phyloP scores from a whole-genome alignment of 2,888 invertebrate genomes.

The Phlogophora meticulosa region DNA sequence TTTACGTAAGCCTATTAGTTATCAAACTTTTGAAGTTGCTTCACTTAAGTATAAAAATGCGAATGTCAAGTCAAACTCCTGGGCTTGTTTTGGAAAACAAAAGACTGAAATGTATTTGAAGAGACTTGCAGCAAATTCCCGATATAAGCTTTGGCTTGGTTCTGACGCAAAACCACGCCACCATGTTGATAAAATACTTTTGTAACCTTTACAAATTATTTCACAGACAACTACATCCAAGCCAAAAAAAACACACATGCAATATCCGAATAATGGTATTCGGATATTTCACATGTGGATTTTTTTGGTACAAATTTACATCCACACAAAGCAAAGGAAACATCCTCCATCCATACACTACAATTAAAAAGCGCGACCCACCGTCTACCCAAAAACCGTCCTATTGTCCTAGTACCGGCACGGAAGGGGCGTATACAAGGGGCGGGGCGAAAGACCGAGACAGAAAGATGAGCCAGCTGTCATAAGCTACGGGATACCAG shows the following conservation, averaged over 20 bases:
- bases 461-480: conserved; percentile 84
- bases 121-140: too few relatives aligned
- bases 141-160: too few relatives aligned
- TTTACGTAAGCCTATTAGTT: too few relatives aligned
- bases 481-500: conserved; percentile 54
- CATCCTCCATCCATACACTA: conserved; percentile 35
- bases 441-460: conserved; percentile 66
- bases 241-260: conserved; percentile 4
- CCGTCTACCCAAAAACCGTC: conserved; percentile 55
- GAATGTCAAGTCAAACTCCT: too few relatives aligned
- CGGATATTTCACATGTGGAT: too few relatives aligned
- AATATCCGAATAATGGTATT: conserved; percentile 48
- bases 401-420: conserved; percentile 77
- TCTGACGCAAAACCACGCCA: neutral
- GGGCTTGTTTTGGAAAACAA: too few relatives aligned
- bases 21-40: too few relatives aligned
- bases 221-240: neutral
- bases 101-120: too few relatives aligned
- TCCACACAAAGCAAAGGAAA: conserved; percentile 33
- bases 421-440: conserved; percentile 85
- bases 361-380: conserved; percentile 34
- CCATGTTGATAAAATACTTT: neutral
- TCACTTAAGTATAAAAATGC: too few relatives aligned
- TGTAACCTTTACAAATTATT: neutral
- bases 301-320: conserved; percentile 46